Evolutionary conservation across 1,140 invertebrate species (phyloP), one percentile per base, ranked within the genome.

Genomic region (Macrobrachium nipponense): DNA sequence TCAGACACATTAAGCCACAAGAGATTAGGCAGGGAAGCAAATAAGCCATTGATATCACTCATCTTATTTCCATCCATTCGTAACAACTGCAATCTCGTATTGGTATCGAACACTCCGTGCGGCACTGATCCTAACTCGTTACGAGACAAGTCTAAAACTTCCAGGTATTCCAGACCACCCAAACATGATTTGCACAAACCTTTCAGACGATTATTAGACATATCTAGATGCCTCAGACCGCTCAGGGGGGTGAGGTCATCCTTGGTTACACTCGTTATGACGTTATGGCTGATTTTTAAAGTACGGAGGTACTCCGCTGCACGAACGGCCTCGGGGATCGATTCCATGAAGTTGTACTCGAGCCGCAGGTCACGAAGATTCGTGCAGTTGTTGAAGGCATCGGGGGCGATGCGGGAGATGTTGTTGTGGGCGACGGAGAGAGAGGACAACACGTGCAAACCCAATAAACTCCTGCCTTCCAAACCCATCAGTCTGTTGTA

Each of bases 1-100:
- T 96, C 95, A 1, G 96, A 97, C n/a, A 97, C 92, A 91, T 98
- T 97, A 61, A 98, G 91, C 94, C 96, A 95, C 89, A 97, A 91
- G 51, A 98, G 92, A 87, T 94, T 95, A 0, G 95, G 93, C 12
- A 97, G 91, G 17, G 95, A 95, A 43, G 95, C 94, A 90, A 97
- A 97, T 6, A 97, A 94, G 0, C 96, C 96, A 36, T 97, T 96
- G 62, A 98, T 95, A 89, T 97, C 95, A 12, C 95, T 94, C 36
- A 98, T 92, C 89, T 95, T 96, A 90, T 97, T 98, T 15, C 95
- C 95, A 90, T 98, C 96, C 81, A 97, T 91, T 20, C 96, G 92
- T 73, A 98, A 95, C 5, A 96, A 96, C 91, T 97, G 95, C 77
- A 97, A 92, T 88, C 95, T 94, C 27, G 88, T 89, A 1, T 92